Percentiles rank a stretch among this genome's conserved stretches.
Conservation (phyloP, 1,140 invertebrate species). For the Belonocnema kinseyi region DNA sequence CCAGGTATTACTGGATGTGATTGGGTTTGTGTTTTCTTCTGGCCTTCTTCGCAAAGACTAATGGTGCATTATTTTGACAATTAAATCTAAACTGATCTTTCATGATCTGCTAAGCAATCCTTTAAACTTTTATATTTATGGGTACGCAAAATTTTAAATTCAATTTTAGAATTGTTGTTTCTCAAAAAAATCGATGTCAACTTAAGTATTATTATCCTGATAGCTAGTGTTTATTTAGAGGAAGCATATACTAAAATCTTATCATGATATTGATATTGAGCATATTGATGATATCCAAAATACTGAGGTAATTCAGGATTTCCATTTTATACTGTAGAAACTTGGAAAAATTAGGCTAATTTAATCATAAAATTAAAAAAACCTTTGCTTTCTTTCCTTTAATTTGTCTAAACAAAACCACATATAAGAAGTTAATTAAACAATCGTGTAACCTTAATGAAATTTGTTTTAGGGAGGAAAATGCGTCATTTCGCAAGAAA, state of each 20-base stretch:
- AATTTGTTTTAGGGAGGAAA: too few relatives aligned
- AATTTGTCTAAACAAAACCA: too few relatives aligned
- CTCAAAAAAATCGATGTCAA: background rate
- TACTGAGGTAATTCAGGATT: background rate
- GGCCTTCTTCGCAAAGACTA: too few relatives aligned
- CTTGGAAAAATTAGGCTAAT: too few relatives aligned
- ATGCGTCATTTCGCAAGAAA: too few relatives aligned
- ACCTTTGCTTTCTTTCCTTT: too few relatives aligned
- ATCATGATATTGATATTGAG: conserved; percentile 6
- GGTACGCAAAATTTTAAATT: background rate
- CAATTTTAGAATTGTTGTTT: background rate
- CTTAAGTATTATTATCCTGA: background rate
- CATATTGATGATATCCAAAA: background rate
- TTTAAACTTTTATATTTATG: conserved; percentile 7
- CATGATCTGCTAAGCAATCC: background rate
- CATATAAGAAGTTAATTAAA: too few relatives aligned
- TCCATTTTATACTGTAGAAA: too few relatives aligned
- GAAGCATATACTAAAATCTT: background rate
- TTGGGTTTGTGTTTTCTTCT: too few relatives aligned
- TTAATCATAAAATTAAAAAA: too few relatives aligned
- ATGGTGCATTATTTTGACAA: background rate
- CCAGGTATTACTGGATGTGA: too few relatives aligned
- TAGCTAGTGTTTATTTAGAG: background rate
- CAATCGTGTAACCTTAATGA: too few relatives aligned
- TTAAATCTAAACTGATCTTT: background rate